Evolutionary conservation across 2,797 vertebrate species (phyloP), one percentile per base, ranked within the genome.

Genomic region (Pseudochaenichthys georgianus): DNA sequence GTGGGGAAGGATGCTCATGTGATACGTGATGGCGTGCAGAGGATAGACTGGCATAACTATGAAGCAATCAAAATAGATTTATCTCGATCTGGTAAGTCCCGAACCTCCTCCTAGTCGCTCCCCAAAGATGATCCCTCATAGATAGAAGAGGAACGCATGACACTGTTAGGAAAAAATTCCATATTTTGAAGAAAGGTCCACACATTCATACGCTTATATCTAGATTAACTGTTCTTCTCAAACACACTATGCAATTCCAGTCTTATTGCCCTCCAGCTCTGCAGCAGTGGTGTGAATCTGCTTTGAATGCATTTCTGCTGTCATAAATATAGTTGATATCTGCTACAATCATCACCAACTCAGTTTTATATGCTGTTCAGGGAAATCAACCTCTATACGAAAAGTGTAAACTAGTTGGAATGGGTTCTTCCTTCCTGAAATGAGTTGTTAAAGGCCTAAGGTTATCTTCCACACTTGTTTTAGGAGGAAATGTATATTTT

Each of bases 41-140:
- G 94, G 89, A 98, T 94, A 91, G 98, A 99, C 93, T 99, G 98
- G 98, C 98, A 99, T 2, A 94, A 98, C 91, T 93, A 96, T 38
- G 95, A 97, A 13, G 89, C 94, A 2, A 98, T 98, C 87, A 93
- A 75, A 76, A 95, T 89, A 73, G 98, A 99, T 1, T 82, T 94
- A 0, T 93, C 96, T 38, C 95, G 96, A 65, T 87, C 93, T 48
- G 98, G 98, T 99, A 88, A 16, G 82, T 78, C 31, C 34, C 55
- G 55, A 3, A 52, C 6, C 8, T 16, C 28, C n/a, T 42, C 31
- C 1, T 8, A 1, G 31, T 2, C 5, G 41, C 13, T n/a, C 46
- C 13, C 54, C 19, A 2, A 12, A 13, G n/a, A 61, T 28, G 16
- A 31, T 28, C 11, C 23, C 15, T 61, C 21, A 31, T 21, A 45